phyloP scores from a whole-genome alignment of 2,797 vertebrate genomes.

The Macroramphosus scolopax region DNA sequence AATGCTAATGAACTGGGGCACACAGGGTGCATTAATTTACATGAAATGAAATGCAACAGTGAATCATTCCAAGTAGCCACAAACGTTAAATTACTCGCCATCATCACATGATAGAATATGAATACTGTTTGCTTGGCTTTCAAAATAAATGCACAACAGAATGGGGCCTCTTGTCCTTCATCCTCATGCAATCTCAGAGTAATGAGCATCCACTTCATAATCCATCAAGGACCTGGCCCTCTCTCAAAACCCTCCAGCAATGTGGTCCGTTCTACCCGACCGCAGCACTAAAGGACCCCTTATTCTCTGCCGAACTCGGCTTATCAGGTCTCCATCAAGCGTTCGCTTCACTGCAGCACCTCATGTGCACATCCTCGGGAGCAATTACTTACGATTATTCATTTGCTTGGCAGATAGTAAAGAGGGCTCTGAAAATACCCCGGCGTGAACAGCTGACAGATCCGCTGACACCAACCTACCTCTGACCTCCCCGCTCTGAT shows the following conservation, averaged over 20 bases:
- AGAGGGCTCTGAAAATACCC: constrained; percentile 62
- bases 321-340: constrained; percentile 71
- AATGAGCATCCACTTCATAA: constrained; percentile 87
- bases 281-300: constrained; percentile 70
- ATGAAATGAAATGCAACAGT: constrained; percentile 32
- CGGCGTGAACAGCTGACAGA: constrained; percentile 58
- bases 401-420: constrained; percentile 68
- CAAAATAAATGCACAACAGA: constrained; percentile 81
- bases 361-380: constrained; percentile 65
- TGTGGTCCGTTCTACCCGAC: constrained; percentile 72
- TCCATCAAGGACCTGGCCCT: constrained; percentile 79
- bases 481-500: constrained; percentile 94
- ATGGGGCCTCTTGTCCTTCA: constrained; percentile 79
- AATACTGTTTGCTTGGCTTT: constrained; percentile 77
- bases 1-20: constrained; percentile 54
- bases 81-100: constrained; percentile 59
- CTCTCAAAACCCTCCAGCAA: constrained; percentile 80
- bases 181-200: constrained; percentile 83
- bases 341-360: constrained; percentile 56
- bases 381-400: constrained; percentile 76
- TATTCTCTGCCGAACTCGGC: constrained; percentile 68
- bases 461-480: constrained; percentile 77
- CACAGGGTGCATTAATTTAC: constrained; percentile 31
- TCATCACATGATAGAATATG: constrained; percentile 67
- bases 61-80: constrained; percentile 68